Conservation (phyloP, 2,888 invertebrate species). For the Calliscelio sp. region DNA sequence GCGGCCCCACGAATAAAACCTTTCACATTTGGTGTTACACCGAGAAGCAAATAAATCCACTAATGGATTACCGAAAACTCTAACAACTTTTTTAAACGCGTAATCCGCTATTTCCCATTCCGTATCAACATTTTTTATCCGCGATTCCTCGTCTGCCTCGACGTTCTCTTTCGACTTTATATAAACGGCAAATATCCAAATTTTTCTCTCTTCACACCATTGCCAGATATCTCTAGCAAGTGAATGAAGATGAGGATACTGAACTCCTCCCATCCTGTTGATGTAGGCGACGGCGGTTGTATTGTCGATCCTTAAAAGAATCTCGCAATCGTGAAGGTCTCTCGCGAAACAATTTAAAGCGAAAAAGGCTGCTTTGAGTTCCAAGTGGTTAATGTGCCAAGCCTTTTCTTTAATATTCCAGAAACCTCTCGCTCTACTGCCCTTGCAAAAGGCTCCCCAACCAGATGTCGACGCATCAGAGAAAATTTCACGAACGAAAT, state of each 20-base stretch:
- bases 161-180: not conserved
- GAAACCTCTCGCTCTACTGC: slow-evolving; percentile 12
- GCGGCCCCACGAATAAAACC: slow-evolving; percentile 39
- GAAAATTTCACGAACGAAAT: slow-evolving; percentile 29
- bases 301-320: slow-evolving; percentile 61
- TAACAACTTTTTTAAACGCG: slow-evolving; percentile 35
- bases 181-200: slow-evolving; percentile 42
- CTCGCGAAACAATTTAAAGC: slow-evolving; percentile 57
- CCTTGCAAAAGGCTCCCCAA: slow-evolving; percentile 42
- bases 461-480: slow-evolving; percentile 53
- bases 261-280: slow-evolving; percentile 42
- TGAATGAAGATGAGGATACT: not conserved
- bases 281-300: slow-evolving; percentile 48
- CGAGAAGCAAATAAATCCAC: slow-evolving; percentile 69
- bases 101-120: slow-evolving; percentile 58
- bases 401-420: slow-evolving; percentile 24
- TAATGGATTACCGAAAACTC: slow-evolving; percentile 39
- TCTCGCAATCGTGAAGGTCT: slow-evolving; percentile 8
- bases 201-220: slow-evolving; percentile 31
- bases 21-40: slow-evolving; percentile 50
- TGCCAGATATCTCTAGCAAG: slow-evolving; percentile 21
- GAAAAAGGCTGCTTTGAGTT: slow-evolving; percentile 49
- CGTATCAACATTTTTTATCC: slow-evolving; percentile 37
- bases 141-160: slow-evolving; percentile 1
- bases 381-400: slow-evolving; percentile 56